Conservation (phyloP, 2,113 vertebrate species). For the Odontesthes bonariensis region DNA sequence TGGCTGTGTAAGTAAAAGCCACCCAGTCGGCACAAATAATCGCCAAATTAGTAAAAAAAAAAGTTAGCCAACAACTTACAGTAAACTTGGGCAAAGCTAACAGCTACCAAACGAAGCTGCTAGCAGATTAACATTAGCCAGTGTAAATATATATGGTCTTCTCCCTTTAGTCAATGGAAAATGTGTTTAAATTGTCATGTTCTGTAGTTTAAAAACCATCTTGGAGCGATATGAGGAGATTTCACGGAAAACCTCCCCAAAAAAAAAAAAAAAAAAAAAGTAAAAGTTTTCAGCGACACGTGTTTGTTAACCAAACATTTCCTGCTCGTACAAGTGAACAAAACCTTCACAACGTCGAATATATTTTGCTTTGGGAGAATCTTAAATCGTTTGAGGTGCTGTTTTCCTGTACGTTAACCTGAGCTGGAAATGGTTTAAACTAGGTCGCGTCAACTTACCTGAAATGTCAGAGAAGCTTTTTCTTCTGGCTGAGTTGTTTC, state of each 20-base stretch:
- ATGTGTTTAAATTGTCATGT: not conserved
- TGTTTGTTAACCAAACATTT: constrained; percentile 23
- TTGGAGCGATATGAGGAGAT: not conserved
- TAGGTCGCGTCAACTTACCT: constrained; percentile 39
- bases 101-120: not conserved
- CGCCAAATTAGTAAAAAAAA: not conserved
- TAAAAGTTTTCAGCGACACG: constrained; percentile 53
- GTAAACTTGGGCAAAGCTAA: not conserved
- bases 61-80: not conserved
- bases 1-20: too few relatives aligned
- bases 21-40: not conserved
- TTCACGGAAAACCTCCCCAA: not conserved
- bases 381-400: not conserved
- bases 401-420: not conserved
- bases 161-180: not conserved
- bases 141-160: not conserved
- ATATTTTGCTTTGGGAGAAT: not conserved
- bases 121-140: constrained; percentile 33
- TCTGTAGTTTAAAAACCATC: not conserved
- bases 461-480: constrained; percentile 14
- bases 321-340: not conserved
- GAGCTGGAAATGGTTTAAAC: not conserved
- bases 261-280: not conserved
- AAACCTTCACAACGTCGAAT: not conserved
- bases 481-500: not conserved